Conservation (phyloP, 2,113 vertebrate species). For the Hiodon tergisus region DNA sequence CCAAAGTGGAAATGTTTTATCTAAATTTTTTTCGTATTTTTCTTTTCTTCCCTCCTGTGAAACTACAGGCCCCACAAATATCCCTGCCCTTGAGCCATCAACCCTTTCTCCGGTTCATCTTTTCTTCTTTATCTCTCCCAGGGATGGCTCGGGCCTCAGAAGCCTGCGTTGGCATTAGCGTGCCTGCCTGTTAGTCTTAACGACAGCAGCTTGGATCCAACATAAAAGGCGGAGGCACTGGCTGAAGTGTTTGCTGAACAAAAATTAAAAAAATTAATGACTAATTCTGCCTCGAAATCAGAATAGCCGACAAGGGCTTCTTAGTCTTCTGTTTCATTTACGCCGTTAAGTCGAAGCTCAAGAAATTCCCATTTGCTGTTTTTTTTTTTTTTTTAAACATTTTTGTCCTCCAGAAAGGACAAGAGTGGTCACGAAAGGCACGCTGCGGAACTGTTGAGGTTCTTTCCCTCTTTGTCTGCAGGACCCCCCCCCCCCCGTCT, state of each 20-base stretch:
- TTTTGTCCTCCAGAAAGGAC: not conserved
- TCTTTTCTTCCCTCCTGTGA: not conserved
- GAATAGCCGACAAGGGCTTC: too few species aligned
- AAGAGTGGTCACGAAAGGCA: not conserved
- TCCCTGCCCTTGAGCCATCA: constrained; percentile 1
- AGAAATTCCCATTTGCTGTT: too few species aligned
- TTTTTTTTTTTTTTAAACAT: too few species aligned
- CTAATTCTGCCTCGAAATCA: too few species aligned
- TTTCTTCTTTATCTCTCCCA: not conserved
- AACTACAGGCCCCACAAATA: constrained; percentile 4
- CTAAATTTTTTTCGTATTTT: not conserved
- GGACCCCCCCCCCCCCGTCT: not conserved
- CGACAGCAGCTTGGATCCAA: not conserved
- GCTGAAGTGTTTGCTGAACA: too few species aligned
- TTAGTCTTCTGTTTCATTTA: too few species aligned
- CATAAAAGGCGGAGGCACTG: too few species aligned
- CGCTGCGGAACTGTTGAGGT: too few species aligned
- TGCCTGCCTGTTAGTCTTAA: not conserved
- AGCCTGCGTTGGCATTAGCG: not conserved
- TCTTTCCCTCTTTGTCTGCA: too few species aligned
- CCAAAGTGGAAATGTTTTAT: constrained; percentile 37
- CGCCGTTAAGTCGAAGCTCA: too few species aligned
- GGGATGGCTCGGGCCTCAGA: not conserved
- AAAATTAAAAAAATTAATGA: too few species aligned
- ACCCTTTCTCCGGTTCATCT: not conserved